A percentile compares a stretch with the other conserved stretches of the same genome.
These are phyloP conservation scores for Lasioglossum oenotherae DNA, from an alignment of 2,888 invertebrate species.

Conservation along the genomic window DNA sequence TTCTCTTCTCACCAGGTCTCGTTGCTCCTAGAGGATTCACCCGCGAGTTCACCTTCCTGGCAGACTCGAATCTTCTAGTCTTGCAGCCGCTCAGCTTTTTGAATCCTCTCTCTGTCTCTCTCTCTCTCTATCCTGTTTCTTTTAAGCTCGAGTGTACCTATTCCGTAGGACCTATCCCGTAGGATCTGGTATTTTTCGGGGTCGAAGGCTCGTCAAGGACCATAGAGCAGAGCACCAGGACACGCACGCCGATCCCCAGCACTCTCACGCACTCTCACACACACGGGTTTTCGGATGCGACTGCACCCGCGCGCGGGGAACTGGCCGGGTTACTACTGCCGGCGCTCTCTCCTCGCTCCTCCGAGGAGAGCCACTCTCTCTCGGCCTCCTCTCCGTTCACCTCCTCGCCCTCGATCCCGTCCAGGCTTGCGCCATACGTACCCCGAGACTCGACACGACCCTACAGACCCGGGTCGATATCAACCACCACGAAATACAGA, in stretches of 20 bases:
- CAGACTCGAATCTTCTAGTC: not conserved
- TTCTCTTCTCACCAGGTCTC: not conserved
- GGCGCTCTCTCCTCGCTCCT: conserved; percentile 75
- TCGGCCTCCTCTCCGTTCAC: conserved; percentile 49
- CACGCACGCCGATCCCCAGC: conserved; percentile 36
- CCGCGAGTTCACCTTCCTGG: not conserved
- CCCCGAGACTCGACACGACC: conserved; percentile 73
- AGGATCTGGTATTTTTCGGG: not conserved
- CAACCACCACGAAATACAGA: conserved; percentile 76
- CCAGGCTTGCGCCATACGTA: conserved; percentile 81
- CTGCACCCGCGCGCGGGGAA: conserved; percentile 82
- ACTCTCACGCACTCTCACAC: conserved; percentile 59
- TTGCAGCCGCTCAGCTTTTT: not conserved
- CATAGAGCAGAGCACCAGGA: not conserved
- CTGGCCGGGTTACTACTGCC: conserved; percentile 83
- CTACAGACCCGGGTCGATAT: conserved; percentile 83
- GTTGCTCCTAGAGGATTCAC: not conserved
- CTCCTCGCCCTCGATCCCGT: conserved; percentile 66
- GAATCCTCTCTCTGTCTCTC: not conserved
- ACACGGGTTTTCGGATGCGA: conserved; percentile 72
- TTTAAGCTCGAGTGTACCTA: too few relatives aligned
- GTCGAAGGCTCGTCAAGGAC: not conserved
- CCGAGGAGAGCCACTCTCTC: conserved; percentile 51
- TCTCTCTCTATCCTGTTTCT: not conserved
- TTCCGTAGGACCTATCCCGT: not conserved